These are phyloP conservation scores for Antidorcas marsupialis DNA, from an alignment of 2,113 vertebrate species.

Conservation along the genomic window DNA sequence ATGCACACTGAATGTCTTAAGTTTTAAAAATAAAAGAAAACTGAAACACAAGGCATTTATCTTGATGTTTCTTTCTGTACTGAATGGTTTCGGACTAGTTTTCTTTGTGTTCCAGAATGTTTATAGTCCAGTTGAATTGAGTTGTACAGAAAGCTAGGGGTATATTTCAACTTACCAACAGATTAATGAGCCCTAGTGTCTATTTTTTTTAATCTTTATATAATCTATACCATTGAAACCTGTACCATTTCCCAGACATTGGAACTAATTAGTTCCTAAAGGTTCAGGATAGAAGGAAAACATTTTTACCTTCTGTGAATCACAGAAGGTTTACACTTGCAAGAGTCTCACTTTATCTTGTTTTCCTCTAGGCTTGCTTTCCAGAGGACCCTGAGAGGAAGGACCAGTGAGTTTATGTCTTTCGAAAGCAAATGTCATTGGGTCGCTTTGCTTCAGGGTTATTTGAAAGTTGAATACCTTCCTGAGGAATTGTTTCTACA, in stretches of 20 bases:
- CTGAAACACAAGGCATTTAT: not conserved
- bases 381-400: not conserved
- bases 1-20: not conserved
- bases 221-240: not conserved
- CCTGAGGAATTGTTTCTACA: slow-evolving; percentile 80
- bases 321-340: not conserved
- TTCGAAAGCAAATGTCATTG: slow-evolving; percentile 71
- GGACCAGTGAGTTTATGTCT: not conserved
- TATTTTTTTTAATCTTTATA: not conserved
- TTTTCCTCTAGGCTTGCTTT: not conserved
- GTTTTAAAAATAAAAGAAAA: not conserved
- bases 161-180: not conserved
- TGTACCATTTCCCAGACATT: not conserved
- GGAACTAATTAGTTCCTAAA: not conserved
- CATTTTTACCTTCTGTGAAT: not conserved
- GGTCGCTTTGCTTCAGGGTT: slow-evolving; percentile 75
- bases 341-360: not conserved
- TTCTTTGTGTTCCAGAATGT: not conserved
- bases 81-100: not conserved
- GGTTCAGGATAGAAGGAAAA: not conserved
- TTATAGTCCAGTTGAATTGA: not conserved
- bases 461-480: slow-evolving; percentile 84
- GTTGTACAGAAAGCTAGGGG: not conserved
- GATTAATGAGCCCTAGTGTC: not conserved
- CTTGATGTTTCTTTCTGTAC: not conserved